Evolutionary conservation across 1,140 invertebrate species (phyloP), one percentile per base, ranked within the genome.

Genomic region (Drosophila funebris): DNA sequence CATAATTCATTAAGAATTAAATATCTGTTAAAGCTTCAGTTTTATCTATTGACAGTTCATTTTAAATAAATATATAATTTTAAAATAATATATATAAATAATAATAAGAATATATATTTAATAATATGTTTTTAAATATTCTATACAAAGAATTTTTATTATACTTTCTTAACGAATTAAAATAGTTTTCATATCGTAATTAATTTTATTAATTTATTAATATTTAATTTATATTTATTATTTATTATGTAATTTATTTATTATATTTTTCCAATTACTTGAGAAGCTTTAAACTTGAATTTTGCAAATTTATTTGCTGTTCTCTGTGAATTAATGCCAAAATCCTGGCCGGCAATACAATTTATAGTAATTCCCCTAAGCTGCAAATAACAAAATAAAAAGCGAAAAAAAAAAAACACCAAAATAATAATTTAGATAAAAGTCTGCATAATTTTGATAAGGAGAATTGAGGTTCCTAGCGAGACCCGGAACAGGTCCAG

Each of bases 361-460:
- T 56, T 76, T 76, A 76, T 46, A 16, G n/a, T 33, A n/a, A 24
- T 37, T 37, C 41, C 56, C 56, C 54, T 6, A 9, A 44, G 37
- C 22, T 27, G 29, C 5, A 48, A 2, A 18, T 18, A n/a, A n/a
- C n/a, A n/a, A n/a, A 48, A n/a, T 14, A 29, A 13, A 11, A 13
- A 8, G 1, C 0, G 9, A 33, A 18, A 31, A 39, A 48, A 39
- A 37, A 56, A 53, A 60, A 46, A 11, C 20, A 67, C 52, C 50
- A 36, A 29, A 36, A 46, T 37, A 69, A 78, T 88, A 83, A 88
- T 79, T 88, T 87, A 83, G 83, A 87, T 87, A 73, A 83, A 87
- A 87, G 61, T 73, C 27, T 71, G 74, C 71, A 78, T 83, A 85
- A 87, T 82, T 83, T 72, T 82, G 82, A 87, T 87, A 87, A 75